These are phyloP conservation scores for Phataginus tetradactyla DNA, from an alignment of 2,797 vertebrate genomes.

Conservation along the genomic window DNA sequence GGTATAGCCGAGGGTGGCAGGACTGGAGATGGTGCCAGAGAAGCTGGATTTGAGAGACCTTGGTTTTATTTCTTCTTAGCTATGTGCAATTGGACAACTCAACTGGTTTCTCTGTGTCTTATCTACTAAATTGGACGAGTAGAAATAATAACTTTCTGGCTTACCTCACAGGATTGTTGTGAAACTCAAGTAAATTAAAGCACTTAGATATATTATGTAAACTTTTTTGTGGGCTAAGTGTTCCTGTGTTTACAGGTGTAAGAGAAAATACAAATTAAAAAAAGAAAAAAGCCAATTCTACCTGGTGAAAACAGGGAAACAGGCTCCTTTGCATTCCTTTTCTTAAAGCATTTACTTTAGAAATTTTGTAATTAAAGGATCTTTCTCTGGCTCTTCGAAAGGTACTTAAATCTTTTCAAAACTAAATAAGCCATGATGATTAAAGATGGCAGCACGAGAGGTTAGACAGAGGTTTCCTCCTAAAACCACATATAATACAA, in stretches of 20 bases:
- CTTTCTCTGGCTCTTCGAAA: not conserved
- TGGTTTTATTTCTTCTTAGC: conserved; percentile 23
- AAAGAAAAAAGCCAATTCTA: not conserved
- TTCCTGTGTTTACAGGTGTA: not conserved
- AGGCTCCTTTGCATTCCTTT: not conserved
- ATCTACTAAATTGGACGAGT: not conserved
- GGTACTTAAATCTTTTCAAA: conserved; percentile 9
- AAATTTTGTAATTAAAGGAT: not conserved
- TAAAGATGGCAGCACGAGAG: too few species aligned
- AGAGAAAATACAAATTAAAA: conserved; percentile 28
- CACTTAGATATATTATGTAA: not conserved
- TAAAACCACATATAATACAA: too few species aligned
- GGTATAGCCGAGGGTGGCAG: not conserved
- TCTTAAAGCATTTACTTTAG: conserved; percentile 24
- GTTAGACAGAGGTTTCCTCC: too few species aligned
- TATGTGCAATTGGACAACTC: not conserved
- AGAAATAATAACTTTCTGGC: not conserved
- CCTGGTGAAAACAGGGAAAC: not conserved
- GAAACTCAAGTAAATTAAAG: conserved; percentile 11
- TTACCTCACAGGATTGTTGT: not conserved
- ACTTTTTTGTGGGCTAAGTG: not conserved
- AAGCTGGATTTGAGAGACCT: not conserved
- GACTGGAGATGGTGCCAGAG: not conserved
- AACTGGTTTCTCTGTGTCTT: not conserved
- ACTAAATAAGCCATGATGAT: not conserved